A percentile compares a stretch with the other conserved stretches of the same genome.
phyloP scores from a whole-genome alignment of 2,888 invertebrate genomes.

The Pachymerium ferrugineum region DNA sequence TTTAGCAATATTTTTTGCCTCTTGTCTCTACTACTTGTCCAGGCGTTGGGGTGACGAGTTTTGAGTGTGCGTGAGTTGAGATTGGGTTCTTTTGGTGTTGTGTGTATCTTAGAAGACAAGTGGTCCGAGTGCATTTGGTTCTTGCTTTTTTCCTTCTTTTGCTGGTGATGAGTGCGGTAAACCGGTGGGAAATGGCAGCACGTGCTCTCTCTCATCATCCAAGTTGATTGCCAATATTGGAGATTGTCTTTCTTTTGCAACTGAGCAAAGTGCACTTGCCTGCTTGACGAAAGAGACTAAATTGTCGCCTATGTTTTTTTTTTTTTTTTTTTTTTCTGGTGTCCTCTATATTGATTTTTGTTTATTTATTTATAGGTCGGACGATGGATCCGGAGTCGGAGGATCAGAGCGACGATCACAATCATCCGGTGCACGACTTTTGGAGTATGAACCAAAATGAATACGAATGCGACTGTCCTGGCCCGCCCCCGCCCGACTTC shows the following conservation, averaged over 20 bases:
- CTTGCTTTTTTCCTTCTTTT: background rate
- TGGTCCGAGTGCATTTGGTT: too few species aligned
- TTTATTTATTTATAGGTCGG: background rate
- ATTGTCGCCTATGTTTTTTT: too few species aligned
- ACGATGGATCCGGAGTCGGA: constrained; percentile 27
- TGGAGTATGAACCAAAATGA: constrained; percentile 28
- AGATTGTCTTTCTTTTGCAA: background rate
- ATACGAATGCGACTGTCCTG: constrained; percentile 36
- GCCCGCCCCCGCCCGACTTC: constrained; percentile 35
- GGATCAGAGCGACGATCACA: background rate
- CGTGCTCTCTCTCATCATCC: background rate
- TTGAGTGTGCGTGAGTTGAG: too few species aligned
- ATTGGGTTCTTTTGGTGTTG: too few species aligned
- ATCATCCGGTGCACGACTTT: background rate
- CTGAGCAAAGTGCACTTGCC: background rate
- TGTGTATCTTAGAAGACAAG: background rate
- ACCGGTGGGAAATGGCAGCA: background rate
- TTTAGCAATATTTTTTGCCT: too few species aligned
- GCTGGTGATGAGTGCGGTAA: background rate
- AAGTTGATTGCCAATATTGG: constrained; percentile 14
- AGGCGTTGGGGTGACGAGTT: too few species aligned
- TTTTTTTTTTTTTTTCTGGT: background rate
- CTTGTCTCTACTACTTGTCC: too few species aligned
- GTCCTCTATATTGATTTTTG: too few species aligned
- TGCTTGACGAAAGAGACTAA: background rate